Percentiles rank a stretch among this genome's conserved stretches.
Evolutionary conservation across 2,113 vertebrate species (phyloP).

Genomic region (Chaetodon auriga): DNA sequence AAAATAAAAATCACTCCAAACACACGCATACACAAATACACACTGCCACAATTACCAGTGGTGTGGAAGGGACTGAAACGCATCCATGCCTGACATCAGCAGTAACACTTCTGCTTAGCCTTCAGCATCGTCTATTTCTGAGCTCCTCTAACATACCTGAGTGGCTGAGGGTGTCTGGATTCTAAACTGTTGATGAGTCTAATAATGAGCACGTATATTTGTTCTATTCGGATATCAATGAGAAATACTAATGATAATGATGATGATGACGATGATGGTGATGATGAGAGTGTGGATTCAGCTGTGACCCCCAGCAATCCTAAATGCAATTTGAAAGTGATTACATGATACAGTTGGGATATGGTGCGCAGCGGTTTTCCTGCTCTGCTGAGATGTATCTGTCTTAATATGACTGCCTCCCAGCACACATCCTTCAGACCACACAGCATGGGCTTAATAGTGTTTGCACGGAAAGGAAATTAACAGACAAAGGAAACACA

Average conservation of each 20-base stretch:
- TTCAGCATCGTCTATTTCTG: constrained; percentile 44
- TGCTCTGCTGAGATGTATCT: constrained; percentile 40
- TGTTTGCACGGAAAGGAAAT: constrained; percentile 20
- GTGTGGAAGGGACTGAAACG: constrained; percentile 41
- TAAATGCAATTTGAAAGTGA: constrained; percentile 38
- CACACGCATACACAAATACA: constrained; percentile 26
- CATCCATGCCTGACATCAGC: constrained; percentile 52
- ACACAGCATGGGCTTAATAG: constrained; percentile 31
- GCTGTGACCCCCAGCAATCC: constrained; percentile 18
- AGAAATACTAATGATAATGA: constrained; percentile 8
- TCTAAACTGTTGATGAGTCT: constrained; percentile 14
- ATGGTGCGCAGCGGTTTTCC: constrained; percentile 9
- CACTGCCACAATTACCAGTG: constrained; percentile 45
- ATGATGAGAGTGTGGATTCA: constrained; percentile 25
- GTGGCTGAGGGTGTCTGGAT: constrained; percentile 37
- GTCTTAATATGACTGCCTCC: constrained; percentile 32
- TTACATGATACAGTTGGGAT: constrained; percentile 35
- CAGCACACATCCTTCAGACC: constrained; percentile 10
- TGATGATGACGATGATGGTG: background rate
- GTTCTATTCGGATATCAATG: constrained; percentile 17
- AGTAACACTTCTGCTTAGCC: constrained; percentile 50
- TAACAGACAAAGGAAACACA: constrained; percentile 24
- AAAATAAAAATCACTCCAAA: background rate
- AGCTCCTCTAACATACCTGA: constrained; percentile 28
- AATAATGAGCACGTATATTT: background rate